Evolutionary conservation across 92 coral and sea anemone species (phyloP).

Genomic region (Epizoanthus fatuus): DNA sequence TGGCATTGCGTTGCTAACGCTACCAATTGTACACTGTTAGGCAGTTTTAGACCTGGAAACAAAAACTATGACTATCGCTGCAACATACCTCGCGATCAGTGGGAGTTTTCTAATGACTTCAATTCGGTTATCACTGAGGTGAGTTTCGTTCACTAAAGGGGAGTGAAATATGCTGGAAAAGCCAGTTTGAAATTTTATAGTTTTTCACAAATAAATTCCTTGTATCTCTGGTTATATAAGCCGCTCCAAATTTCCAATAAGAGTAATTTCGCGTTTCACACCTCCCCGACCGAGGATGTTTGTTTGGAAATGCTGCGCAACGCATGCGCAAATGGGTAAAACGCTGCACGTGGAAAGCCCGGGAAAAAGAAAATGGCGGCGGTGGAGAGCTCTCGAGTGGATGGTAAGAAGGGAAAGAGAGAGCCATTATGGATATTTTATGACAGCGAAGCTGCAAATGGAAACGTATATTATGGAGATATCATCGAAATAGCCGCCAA

Average conservation of each 20-base stretch:
- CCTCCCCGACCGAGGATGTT: not conserved
- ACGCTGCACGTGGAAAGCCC: slow-evolving; percentile 72
- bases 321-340: slow-evolving; percentile 63
- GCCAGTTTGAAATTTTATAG: not conserved
- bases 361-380: slow-evolving; percentile 92
- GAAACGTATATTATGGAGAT: slow-evolving; percentile 85
- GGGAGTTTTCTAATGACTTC: not conserved
- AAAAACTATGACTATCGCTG: not conserved
- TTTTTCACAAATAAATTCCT: not conserved
- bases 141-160: not conserved
- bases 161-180: not conserved
- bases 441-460: slow-evolving; percentile 95
- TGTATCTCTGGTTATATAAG: not conserved
- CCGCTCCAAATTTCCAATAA: not conserved
- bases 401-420: slow-evolving; percentile 44
- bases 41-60: not conserved
- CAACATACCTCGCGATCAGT: slow-evolving; percentile 10
- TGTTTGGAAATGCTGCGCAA: not conserved
- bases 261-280: too few relatives aligned
- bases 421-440: slow-evolving; percentile 88
- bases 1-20: not conserved
- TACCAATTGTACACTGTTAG: not conserved
- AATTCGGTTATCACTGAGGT: slow-evolving; percentile 3
- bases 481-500: slow-evolving; percentile 95
- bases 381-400: not conserved